Conservation (phyloP, 2,113 vertebrate genomes). For the Gambusia affinis region DNA sequence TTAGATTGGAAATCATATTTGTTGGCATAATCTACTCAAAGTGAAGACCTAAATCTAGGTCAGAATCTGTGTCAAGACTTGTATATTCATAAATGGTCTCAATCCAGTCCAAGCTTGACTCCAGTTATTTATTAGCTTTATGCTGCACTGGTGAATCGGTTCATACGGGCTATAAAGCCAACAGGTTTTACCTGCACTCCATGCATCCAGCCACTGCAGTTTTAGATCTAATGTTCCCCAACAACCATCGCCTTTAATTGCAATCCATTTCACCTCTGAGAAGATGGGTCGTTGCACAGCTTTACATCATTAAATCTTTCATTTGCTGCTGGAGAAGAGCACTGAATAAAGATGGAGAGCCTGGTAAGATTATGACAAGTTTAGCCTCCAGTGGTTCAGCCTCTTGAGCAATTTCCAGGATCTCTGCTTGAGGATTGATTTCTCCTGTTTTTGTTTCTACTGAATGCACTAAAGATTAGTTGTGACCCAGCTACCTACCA, state of each 20-base stretch:
- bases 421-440: neutral
- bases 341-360: neutral
- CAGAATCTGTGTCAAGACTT: too few relatives aligned
- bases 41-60: too few relatives aligned
- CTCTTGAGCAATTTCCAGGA: neutral
- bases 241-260: neutral
- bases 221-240: neutral
- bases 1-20: too few relatives aligned
- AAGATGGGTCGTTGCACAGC: slow-evolving; percentile 8
- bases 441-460: neutral
- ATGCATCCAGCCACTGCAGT: neutral
- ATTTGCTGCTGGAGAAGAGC: neutral
- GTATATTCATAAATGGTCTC: too few relatives aligned
- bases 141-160: neutral
- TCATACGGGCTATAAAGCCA: neutral
- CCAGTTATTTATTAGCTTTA: neutral
- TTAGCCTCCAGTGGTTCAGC: neutral
- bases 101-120: too few relatives aligned
- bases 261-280: slow-evolving; percentile 5
- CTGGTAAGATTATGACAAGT: neutral
- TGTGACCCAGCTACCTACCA: slow-evolving; percentile 14
- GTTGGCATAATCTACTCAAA: too few relatives aligned
- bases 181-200: too few relatives aligned
- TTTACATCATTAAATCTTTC: slow-evolving; percentile 5
- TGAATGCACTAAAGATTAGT: slow-evolving; percentile 10